A percentile compares a stretch with the other conserved stretches of the same genome.
Conservation (phyloP, 1,140 invertebrate species). For the Chymomyza costata region DNA sequence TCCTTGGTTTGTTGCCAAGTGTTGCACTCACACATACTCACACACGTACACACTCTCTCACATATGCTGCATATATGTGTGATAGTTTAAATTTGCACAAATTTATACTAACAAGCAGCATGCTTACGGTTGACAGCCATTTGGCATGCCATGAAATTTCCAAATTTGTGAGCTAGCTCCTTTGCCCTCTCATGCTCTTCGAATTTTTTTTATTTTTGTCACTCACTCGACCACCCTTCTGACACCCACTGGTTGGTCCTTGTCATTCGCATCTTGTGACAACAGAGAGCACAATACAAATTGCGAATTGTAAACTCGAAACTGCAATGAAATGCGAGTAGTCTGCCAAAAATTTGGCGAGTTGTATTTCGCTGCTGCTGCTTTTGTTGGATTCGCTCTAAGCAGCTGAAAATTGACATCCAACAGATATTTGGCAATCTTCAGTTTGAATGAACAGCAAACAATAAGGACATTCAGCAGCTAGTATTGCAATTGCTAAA, state of each 20-base stretch:
- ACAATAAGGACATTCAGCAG: conserved; percentile 2
- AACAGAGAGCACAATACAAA: too few relatives aligned
- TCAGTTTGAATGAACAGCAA: conserved; percentile 50
- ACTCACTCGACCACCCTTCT: too few relatives aligned
- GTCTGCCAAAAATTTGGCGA: too few relatives aligned
- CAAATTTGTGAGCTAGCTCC: not conserved
- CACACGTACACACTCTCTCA: conserved; percentile 6
- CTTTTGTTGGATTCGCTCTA: too few relatives aligned
- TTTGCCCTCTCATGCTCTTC: not conserved
- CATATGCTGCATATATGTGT: conserved; percentile 29
- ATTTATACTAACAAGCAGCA: conserved; percentile 42
- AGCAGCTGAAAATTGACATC: conserved; percentile 12
- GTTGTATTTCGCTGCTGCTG: too few relatives aligned
- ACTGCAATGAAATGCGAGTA: too few relatives aligned
- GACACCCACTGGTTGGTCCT: too few relatives aligned
- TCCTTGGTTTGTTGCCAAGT: conserved; percentile 29
- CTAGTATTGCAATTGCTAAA: too few relatives aligned
- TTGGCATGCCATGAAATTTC: conserved; percentile 3
- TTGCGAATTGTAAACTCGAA: too few relatives aligned
- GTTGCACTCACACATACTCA: conserved; percentile 26
- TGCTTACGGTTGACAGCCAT: not conserved
- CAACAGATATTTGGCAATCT: conserved; percentile 42
- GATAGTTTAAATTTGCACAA: conserved; percentile 20
- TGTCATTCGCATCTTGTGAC: too few relatives aligned
- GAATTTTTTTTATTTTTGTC: too few relatives aligned